Conservation (phyloP, 2,113 vertebrate species). For the Recurvirostra avosetta region DNA sequence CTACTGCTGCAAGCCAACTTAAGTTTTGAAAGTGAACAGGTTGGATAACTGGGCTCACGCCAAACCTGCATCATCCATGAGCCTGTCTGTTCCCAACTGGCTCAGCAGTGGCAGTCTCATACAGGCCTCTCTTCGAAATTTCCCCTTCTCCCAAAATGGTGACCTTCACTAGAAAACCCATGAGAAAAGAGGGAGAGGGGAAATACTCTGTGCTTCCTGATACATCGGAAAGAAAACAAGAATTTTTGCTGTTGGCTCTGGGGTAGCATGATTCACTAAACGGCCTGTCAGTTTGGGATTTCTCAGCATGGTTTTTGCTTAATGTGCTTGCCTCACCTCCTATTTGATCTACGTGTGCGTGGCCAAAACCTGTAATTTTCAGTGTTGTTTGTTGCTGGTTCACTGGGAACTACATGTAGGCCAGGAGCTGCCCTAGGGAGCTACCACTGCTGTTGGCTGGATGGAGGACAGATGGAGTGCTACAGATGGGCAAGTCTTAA, state of each 20-base stretch:
- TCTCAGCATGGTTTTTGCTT: neutral
- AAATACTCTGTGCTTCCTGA: neutral
- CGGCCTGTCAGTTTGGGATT: neutral
- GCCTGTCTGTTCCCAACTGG: neutral
- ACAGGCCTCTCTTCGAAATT: neutral
- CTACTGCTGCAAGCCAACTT: neutral
- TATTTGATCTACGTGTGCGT: accelerated
- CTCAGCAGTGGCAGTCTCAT: neutral
- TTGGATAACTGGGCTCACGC: neutral
- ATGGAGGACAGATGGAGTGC: neutral
- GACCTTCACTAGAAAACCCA: neutral
- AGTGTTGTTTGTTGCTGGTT: neutral
- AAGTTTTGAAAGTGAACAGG: neutral
- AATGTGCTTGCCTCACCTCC: neutral
- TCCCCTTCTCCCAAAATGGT: neutral
- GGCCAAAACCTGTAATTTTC: conserved; percentile 8
- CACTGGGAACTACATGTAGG: neutral
- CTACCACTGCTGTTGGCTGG: neutral
- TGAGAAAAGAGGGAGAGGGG: neutral
- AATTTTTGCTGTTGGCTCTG: neutral
- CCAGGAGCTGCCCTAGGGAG: neutral
- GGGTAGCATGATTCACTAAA: neutral
- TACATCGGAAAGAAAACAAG: neutral
- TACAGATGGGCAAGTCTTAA: neutral
- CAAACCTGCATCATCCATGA: neutral